Evolutionary conservation across 2,113 vertebrate genomes (phyloP), one percentile per base, ranked within the genome.

Genomic region (Equus przewalskii): DNA sequence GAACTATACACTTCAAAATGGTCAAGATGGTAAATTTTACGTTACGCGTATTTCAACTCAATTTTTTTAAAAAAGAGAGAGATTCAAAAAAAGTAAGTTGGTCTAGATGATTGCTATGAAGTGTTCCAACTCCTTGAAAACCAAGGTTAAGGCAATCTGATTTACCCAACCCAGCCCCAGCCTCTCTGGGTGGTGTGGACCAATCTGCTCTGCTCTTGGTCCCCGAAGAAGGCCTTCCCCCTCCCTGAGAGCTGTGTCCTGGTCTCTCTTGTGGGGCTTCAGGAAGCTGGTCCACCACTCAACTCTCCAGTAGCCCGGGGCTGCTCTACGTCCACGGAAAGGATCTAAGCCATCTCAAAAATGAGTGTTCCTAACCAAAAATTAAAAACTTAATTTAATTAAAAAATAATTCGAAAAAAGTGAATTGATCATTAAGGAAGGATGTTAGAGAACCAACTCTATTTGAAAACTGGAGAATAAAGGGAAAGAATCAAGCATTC

Each of bases 371-470:
- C 67, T 21, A 28, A 49, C 18, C 18, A 75, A 87, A 46, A 67
- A 56, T 6, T 16, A 24, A 44, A 58, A 54, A 41, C 73, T 64
- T 56, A 72, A 41, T 72, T 64, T 56, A 72, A 14, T 28, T 93
- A 65, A 24, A 81, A 60, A 94, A 64, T n/a, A 90, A 65, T n/a
- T 22, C 13, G 73, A 15, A 72, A 89, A 62, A 28, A 54, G 90
- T 9, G 36, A 79, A 70, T 3, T 13, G 0, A 49, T 44, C 28
- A 72, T 56, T 36, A 51, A 0, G 65, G 64, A 90, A 58, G 80
- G 91, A 16, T 26, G 51, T 58, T 41, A 33, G 36, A 86, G 78
- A 18, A 33, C 33, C 65, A 44, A 54, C 10, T 83, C 60, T 19
- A 19, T 13, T 87, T 80, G 67, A 49, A 84, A 90, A 24, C 33